Base-by-base conservation (phyloP, 64 coral and sea anemone species). In the Pocillopora damicornis region DNA sequence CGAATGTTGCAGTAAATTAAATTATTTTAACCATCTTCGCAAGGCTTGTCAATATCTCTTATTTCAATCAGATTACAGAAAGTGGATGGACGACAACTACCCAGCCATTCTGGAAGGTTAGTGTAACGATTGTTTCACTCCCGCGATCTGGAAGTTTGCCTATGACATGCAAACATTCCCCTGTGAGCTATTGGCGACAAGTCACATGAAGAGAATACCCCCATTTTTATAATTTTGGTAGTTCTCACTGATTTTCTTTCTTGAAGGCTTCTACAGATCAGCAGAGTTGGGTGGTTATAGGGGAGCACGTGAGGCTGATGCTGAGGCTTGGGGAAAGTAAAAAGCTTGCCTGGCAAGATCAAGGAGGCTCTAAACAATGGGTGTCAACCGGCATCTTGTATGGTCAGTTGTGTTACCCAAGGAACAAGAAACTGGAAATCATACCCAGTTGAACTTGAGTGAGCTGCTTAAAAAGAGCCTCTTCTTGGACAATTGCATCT, bases 281-380 rank as follows among this genome's bases (percentile, higher is more conserved):
- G 92, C 92, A 64, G 92, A 94, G 81, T 78, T 94, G 64, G 92
- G 92, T 86, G 92, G 92, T 74, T 94, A 90, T 42, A 59, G 35
- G 73, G 92, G 88, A 83, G 88, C 88, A 30, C 92, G 92, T 64
- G 88, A 94, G 34, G 87, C 88, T 36, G 92, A 94, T 79, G 75
- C 65, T 34, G 75, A 94, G 75, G 64, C 81, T 14, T 94, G 92
- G 92, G 83, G 63, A 26, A 74, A 63, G 59, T 71, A 94, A 30
- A 10, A 8, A 11, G 22, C 25, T 71, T 71, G 2, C 25, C 25
- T 20, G 67, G 0, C 4, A 71, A 71, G n/a, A 71, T 23, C 67
- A 11, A 25, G 20, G 20, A 71, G 11, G 7, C n/a, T 71, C 20
- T 23, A 8, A 71, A 20, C 11, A 7, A 9, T 10, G 0, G 9